These are phyloP conservation scores for Halocaridina rubra DNA, from an alignment of 2,888 invertebrate species.

Conservation along the genomic window DNA sequence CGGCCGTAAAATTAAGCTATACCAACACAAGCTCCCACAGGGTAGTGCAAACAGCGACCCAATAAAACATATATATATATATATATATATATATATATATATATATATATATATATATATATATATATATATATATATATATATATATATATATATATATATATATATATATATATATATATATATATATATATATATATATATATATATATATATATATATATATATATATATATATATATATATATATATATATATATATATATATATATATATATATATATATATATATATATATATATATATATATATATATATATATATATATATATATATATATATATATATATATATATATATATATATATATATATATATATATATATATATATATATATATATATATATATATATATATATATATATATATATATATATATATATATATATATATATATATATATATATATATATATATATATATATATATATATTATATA, in stretches of 20 bases:
- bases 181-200: constrained; percentile 29
- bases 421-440: background rate
- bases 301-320: background rate
- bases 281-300: background rate
- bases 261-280: constrained; percentile 12
- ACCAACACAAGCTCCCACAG: too few species aligned
- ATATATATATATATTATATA: background rate
- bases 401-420: background rate
- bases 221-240: constrained; percentile 25
- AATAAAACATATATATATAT: constrained; percentile 2
- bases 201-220: constrained; percentile 31
- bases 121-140: constrained; percentile 31
- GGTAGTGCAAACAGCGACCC: too few species aligned
- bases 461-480: background rate
- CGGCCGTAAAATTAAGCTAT: too few species aligned
- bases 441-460: background rate
- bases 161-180: constrained; percentile 29
- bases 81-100: constrained; percentile 31
- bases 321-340: background rate
- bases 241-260: constrained; percentile 23
- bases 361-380: background rate
- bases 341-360: background rate
- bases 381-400: background rate
- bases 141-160: constrained; percentile 15
- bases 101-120: constrained; percentile 31